Conservation (phyloP, 2,888 invertebrate species). For the Tenthredo distinguenda region DNA sequence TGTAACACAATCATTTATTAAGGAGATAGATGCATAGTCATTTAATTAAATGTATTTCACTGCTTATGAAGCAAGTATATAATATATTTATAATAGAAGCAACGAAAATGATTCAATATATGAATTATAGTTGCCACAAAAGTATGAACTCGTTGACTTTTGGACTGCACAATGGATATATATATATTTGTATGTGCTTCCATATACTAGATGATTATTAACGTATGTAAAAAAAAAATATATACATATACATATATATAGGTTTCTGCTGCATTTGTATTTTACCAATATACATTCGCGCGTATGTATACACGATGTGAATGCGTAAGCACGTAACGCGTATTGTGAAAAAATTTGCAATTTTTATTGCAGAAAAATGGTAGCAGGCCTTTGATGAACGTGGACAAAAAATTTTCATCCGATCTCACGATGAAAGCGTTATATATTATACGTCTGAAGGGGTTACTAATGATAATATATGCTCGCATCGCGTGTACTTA, state of each 20-base stretch:
- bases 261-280: constrained; percentile 53
- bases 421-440: too few species aligned
- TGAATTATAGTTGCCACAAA: background rate
- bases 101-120: constrained; percentile 12
- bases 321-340: background rate
- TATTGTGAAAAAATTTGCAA: too few species aligned
- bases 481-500: too few species aligned
- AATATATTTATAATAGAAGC: background rate
- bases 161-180: constrained; percentile 55
- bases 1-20: background rate
- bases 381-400: too few species aligned
- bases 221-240: constrained; percentile 58
- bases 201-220: constrained; percentile 62
- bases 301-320: constrained; percentile 27
- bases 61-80: constrained; percentile 14
- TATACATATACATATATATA: background rate
- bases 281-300: constrained; percentile 54
- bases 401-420: too few species aligned
- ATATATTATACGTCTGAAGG: too few species aligned
- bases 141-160: constrained; percentile 38
- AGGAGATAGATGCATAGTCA: background rate
- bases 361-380: too few species aligned
- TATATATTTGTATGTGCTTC: constrained; percentile 71
- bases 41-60: constrained; percentile 11
- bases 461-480: too few species aligned